These are phyloP conservation scores for Spatula clypeata DNA, from an alignment of 2,797 vertebrate genomes.

Conservation along the genomic window DNA sequence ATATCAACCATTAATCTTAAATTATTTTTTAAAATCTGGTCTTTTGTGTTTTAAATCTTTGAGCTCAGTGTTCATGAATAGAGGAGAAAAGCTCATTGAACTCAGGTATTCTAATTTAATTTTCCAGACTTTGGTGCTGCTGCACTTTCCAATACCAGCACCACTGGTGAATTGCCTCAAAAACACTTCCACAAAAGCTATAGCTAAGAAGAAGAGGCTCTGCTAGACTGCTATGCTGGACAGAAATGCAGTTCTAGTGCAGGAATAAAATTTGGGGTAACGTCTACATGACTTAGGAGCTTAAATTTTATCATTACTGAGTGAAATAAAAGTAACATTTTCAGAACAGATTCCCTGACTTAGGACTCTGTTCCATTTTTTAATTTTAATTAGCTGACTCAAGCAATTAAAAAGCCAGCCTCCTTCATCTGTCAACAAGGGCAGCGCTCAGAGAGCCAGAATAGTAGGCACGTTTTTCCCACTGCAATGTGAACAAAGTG, in stretches of 20 bases:
- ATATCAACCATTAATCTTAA: neutral
- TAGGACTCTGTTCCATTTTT: neutral
- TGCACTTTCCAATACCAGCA: neutral
- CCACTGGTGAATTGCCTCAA: neutral
- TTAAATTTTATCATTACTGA: neutral
- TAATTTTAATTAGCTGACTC: neutral
- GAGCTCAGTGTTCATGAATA: neutral
- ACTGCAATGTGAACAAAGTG: neutral
- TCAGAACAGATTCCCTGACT: neutral
- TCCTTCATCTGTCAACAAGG: neutral
- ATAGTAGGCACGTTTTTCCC: neutral
- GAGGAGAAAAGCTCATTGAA: neutral
- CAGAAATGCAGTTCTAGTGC: neutral
- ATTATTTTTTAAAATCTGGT: neutral
- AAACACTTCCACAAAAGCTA: neutral
- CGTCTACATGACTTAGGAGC: neutral
- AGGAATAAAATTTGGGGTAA: neutral
- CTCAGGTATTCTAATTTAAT: neutral
- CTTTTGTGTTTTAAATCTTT: neutral
- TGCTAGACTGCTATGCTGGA: neutral
- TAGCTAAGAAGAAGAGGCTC: neutral
- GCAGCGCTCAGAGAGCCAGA: neutral
- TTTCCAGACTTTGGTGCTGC: neutral
- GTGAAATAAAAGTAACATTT: neutral
- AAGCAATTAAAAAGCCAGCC: accelerated